These are phyloP conservation scores for Nothobranchius kuhntae DNA, from an alignment of 2,113 vertebrate species.

Conservation along the genomic window DNA sequence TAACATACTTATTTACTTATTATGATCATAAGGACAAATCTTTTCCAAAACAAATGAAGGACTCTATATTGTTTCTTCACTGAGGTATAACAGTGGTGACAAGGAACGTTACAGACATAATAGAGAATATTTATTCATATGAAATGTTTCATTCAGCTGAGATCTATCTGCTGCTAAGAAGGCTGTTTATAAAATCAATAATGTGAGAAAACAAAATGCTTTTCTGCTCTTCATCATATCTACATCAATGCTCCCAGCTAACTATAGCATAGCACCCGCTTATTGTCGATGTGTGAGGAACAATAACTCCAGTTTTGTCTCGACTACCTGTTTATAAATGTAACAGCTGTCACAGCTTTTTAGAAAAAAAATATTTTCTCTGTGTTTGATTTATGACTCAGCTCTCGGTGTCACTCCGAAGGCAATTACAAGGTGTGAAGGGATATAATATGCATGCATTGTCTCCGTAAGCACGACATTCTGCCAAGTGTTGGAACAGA, in stretches of 20 bases:
- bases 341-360: constrained; percentile 52
- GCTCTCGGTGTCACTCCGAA: constrained; percentile 67
- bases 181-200: not conserved
- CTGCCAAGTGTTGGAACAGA: constrained; percentile 67
- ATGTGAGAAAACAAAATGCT: not conserved
- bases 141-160: no score
- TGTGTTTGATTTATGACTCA: constrained; percentile 71
- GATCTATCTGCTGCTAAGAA: not conserved
- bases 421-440: constrained; percentile 78
- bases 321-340: constrained; percentile 62
- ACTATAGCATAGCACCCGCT: constrained; percentile 10
- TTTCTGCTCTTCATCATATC: not conserved
- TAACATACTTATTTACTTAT: no score
- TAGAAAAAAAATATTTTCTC: constrained; percentile 41
- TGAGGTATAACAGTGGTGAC: no score
- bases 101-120: no score
- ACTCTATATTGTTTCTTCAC: no score
- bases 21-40: no score
- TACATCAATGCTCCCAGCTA: constrained; percentile 11
- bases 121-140: no score
- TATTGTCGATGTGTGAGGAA: constrained; percentile 11
- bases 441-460: constrained; percentile 69
- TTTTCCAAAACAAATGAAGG: no score
- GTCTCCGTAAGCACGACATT: constrained; percentile 55
- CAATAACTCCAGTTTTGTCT: constrained; percentile 46